Conservation (phyloP, 2,888 invertebrate genomes). For the Sycophila texana region DNA sequence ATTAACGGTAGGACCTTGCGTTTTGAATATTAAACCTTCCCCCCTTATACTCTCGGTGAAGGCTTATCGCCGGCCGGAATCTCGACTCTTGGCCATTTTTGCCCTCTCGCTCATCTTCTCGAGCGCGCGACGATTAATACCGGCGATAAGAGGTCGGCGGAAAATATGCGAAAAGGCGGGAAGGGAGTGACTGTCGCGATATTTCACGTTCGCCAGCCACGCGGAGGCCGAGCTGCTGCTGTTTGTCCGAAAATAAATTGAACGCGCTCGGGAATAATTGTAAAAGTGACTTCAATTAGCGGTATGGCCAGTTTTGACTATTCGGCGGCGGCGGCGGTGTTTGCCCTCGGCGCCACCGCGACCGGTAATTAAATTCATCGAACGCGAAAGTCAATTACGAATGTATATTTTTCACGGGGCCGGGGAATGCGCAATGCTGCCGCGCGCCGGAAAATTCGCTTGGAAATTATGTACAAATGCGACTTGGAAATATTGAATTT, state of each 20-base stretch:
- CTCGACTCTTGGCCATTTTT: constrained; percentile 15
- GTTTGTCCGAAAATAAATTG: constrained; percentile 36
- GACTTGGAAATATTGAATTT: constrained; percentile 42
- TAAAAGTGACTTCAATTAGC: constrained; percentile 52
- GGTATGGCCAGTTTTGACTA: constrained; percentile 12
- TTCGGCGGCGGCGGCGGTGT: neutral
- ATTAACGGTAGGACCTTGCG: constrained; percentile 45
- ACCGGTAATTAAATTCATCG: constrained; percentile 53
- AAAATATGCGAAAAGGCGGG: neutral
- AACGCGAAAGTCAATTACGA: constrained; percentile 53
- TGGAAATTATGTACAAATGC: constrained; percentile 29
- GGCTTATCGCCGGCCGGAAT: constrained; percentile 36
- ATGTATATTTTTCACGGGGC: constrained; percentile 48
- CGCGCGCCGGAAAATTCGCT: constrained; percentile 14
- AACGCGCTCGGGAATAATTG: constrained; percentile 29
- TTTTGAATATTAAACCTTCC: constrained; percentile 54
- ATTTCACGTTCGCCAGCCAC: constrained; percentile 10
- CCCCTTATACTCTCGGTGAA: too few relatives aligned
- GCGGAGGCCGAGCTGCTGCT: neutral
- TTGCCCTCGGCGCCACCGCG: constrained; percentile 19
- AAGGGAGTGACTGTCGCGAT: neutral
- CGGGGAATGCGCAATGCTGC: neutral
- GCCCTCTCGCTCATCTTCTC: constrained; percentile 5
- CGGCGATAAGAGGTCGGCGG: constrained; percentile 34
- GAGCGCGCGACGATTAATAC: constrained; percentile 47